phyloP scores from a whole-genome alignment of 2,888 invertebrate species.

The Acanthococcus lagerstroemiae region DNA sequence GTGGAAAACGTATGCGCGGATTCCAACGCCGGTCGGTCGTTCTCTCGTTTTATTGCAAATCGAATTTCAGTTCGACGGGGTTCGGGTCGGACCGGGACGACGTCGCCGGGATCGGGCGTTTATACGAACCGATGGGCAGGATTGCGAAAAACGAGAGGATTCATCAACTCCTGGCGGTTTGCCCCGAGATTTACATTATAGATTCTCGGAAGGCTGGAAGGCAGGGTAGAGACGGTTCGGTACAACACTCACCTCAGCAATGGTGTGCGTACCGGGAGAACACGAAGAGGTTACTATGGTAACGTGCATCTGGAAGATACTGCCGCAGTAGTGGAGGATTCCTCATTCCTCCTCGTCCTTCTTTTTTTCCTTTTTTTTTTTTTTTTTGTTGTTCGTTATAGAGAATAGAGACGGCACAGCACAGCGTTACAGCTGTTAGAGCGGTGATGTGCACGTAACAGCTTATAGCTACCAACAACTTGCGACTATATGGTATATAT shows the following conservation, averaged over 20 bases:
- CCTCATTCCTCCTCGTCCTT: neutral
- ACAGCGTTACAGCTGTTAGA: neutral
- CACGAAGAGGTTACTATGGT: slow-evolving; percentile 20
- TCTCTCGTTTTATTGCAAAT: too few species aligned
- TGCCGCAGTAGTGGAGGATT: slow-evolving; percentile 12
- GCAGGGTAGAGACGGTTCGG: neutral
- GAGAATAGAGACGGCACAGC: too few species aligned
- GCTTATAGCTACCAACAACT: neutral
- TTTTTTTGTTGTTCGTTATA: too few species aligned
- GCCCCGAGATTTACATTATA: slow-evolving; percentile 15
- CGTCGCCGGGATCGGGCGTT: neutral
- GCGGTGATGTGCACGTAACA: neutral
- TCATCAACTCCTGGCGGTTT: slow-evolving; percentile 22
- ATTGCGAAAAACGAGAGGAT: neutral
- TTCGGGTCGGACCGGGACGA: neutral
- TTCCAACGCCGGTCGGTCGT: too few species aligned
- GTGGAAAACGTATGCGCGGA: too few species aligned
- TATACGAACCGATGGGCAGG: too few species aligned
- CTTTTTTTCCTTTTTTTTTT: neutral
- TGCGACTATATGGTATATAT: too few species aligned
- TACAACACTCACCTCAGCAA: slow-evolving; percentile 3
- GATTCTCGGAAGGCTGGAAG: neutral
- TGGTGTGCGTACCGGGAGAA: slow-evolving; percentile 6
- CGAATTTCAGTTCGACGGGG: too few species aligned
- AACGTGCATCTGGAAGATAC: slow-evolving; percentile 28